Evolutionary conservation across 1,140 invertebrate genomes (phyloP), one percentile per base, ranked within the genome.

Genomic region (Alviniconcha marisindica): DNA sequence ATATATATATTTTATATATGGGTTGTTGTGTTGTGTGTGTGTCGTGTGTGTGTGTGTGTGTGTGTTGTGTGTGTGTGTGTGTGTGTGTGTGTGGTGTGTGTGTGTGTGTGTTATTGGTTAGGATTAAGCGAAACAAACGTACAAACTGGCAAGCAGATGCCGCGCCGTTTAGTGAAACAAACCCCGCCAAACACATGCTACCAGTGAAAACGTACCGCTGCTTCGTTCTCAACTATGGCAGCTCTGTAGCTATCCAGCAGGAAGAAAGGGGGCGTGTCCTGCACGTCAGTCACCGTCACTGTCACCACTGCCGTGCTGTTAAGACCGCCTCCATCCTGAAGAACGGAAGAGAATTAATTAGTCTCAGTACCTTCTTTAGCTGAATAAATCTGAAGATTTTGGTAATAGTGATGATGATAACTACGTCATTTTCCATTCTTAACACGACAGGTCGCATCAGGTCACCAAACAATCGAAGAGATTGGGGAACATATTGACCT

Each of bases 201-300:
- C 44, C 44, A 48, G 44, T 48, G 44, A 48, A 48, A 5, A 83
- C 78, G 42, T 42, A 82, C 84, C 63, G 38, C 74, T n/a, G 74
- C 40, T 15, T 36, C 7, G 40, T 86, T 60, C 42, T 86, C 85
- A 15, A 18, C 2, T 15, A 83, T 56, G 42, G 69, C 78, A 1
- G 78, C 82, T 42, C 81, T 83, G 81, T 85, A 85, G 42, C 56
- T 77, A 1, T 96, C 96, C 88, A 96, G 96, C 0, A 96, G 89
- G 87, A 97, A 97, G 1, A 95, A 94, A 0, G 97, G 97, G 31
- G 96, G 95, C 89, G 97, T 96, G 91, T 97, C 96, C 91, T 96
- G 97, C 1, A 96, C 95, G 89, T 97, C 97, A 38, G 95, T 92
- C 21, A 97, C 94, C 28, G 96, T 95, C 0, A 97, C 95, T 0